Conservation (phyloP, 1,140 invertebrate species). For the Leptinotarsa texana region DNA sequence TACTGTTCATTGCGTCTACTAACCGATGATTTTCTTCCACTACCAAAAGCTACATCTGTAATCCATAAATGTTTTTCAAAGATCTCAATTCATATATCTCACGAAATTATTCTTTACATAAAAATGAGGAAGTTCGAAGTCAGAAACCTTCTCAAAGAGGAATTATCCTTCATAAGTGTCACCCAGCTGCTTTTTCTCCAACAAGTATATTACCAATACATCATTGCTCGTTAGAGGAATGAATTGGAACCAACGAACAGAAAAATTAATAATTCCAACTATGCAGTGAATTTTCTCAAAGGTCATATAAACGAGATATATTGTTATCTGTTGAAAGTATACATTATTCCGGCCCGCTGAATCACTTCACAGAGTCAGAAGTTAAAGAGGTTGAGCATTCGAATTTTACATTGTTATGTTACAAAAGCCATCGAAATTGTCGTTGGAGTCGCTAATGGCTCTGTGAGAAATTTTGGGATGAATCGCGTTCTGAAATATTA, state of each 20-base stretch:
- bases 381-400: conserved; percentile 1
- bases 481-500: neutral
- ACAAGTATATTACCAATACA: neutral
- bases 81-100: too few species aligned
- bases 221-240: neutral
- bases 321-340: conserved; percentile 1
- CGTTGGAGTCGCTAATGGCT: neutral
- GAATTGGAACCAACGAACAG: neutral
- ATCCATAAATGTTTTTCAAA: too few species aligned
- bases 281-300: neutral
- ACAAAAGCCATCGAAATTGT: neutral
- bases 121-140: too few species aligned
- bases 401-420: conserved; percentile 1
- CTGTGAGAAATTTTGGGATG: neutral
- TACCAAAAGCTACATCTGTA: too few species aligned
- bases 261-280: neutral
- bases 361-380: neutral
- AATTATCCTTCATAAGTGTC: too few species aligned
- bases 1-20: too few species aligned
- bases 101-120: too few species aligned
- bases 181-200: too few species aligned
- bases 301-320: conserved; percentile 1
- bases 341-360: neutral
- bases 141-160: too few species aligned
- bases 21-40: too few species aligned